Base-by-base conservation (phyloP, 1,140 invertebrate genomes). In the Drosophila lini region DNA sequence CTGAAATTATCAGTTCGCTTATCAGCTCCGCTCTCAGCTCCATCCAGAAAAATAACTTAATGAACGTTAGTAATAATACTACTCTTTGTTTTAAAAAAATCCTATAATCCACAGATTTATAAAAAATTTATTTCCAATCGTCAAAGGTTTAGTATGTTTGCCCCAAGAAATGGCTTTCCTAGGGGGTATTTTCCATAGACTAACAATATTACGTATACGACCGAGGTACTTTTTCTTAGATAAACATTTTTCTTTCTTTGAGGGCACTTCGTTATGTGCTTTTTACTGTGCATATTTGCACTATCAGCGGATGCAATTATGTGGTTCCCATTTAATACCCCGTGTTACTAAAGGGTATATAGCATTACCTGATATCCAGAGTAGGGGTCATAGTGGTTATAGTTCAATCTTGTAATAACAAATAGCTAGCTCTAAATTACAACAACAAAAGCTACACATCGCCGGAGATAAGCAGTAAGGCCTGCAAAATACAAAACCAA, bases 41-140 rank as follows among this genome's bases (percentile, higher is more conserved):
- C 19, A 22, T 22, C 19, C 19, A 41, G 6, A 28, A 38, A 47
- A 60, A 59, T 41, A 57, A 48, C 19, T n/a, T 36, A 44, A 34
- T 53, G 68, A 63, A 62, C 50, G 56, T 53, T 60, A 64, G 53
- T 44, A 31, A 47, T 55, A 63, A 63, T 56, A 58, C 55, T 53
- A 60, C 63, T 22, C 22, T 78, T 59, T 73, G n/a, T n/a, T n/a
- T n/a, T n/a, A n/a, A n/a, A n/a, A n/a, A n/a, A n/a, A n/a, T n/a
- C n/a, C n/a, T n/a, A n/a, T n/a, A n/a, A n/a, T n/a, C n/a, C n/a
- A n/a, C n/a, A n/a, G n/a, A n/a, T n/a, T n/a, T n/a, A n/a, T n/a
- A n/a, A 75, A 80, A 44, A 28, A n/a, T 28, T 28, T 28, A 28
- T 28, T 28, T 28, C 25, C 42, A 11, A 19, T 4, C 41, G 9